Evolutionary conservation across 2,888 invertebrate genomes (phyloP).

Genomic region (Perithous albicinctus): DNA sequence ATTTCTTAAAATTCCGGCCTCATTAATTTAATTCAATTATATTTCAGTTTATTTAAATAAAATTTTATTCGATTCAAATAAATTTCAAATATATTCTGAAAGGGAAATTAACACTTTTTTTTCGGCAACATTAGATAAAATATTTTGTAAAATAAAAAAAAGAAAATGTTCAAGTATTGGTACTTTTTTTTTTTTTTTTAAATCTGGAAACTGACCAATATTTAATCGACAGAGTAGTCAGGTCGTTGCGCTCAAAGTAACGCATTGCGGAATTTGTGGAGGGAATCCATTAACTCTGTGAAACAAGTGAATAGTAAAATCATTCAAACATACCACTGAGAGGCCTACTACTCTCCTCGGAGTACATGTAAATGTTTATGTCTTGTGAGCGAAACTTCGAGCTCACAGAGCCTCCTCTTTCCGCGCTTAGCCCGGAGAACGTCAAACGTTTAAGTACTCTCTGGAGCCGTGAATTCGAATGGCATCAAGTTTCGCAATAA

Average conservation of each 20-base stretch:
- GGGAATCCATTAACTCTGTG: constrained; percentile 1
- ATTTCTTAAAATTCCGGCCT: too few species aligned
- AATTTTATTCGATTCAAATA: too few species aligned
- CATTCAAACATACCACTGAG: constrained; percentile 22
- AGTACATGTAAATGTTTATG: constrained; percentile 47
- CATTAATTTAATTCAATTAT: too few species aligned
- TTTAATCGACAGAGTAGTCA: background rate
- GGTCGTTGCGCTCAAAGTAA: background rate
- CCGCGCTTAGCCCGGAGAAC: constrained; percentile 24
- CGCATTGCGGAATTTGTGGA: constrained; percentile 2
- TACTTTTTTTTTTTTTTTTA: too few species aligned
- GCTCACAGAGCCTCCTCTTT: constrained; percentile 17
- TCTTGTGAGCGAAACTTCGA: constrained; percentile 28
- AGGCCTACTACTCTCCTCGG: background rate
- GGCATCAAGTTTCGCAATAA: constrained; percentile 26
- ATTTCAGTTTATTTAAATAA: too few species aligned
- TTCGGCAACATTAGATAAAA: too few species aligned
- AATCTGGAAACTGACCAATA: background rate
- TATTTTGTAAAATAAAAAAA: too few species aligned
- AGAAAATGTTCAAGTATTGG: too few species aligned
- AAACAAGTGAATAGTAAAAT: background rate
- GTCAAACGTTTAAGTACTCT: constrained; percentile 33
- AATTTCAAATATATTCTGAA: too few species aligned
- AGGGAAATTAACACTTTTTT: too few species aligned
- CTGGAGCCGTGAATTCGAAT: constrained; percentile 3